phyloP scores from a whole-genome alignment of 1,140 invertebrate species.

The Halesus radiatus region DNA sequence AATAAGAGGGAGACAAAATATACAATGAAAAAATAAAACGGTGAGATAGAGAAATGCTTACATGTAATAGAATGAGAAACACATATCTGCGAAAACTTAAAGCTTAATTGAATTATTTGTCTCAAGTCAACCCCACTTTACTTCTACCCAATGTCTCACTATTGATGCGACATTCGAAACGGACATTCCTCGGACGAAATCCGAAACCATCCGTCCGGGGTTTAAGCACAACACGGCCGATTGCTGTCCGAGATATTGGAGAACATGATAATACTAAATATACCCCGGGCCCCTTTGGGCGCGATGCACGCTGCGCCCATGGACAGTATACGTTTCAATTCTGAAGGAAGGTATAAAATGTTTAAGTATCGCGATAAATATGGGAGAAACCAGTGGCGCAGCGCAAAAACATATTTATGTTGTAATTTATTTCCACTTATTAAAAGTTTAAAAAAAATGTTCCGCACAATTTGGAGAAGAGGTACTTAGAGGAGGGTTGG shows the following conservation, averaged over 20 bases:
- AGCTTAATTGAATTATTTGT: not conserved
- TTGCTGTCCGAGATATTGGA: not conserved
- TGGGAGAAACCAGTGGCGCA: not conserved
- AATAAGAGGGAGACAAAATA: too few species aligned
- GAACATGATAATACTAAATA: not conserved
- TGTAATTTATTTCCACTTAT: not conserved
- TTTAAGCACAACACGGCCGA: slow-evolving; percentile 6
- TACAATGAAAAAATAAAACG: too few species aligned
- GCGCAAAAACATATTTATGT: not conserved
- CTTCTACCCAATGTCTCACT: not conserved
- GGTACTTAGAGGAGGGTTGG: too few species aligned
- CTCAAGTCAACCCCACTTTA: not conserved
- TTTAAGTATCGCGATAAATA: slow-evolving; percentile 3
- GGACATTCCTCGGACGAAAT: not conserved
- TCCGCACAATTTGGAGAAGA: too few species aligned
- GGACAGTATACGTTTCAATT: not conserved
- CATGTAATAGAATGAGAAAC: too few species aligned
- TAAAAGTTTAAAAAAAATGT: too few species aligned
- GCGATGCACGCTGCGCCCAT: not conserved
- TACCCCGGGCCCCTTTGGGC: not conserved
- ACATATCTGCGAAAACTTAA: too few species aligned
- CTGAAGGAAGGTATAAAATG: not conserved
- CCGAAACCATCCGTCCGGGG: not conserved
- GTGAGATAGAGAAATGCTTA: too few species aligned
- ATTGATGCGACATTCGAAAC: not conserved